A percentile compares a stretch with the other conserved stretches of the same genome.
phyloP scores from a whole-genome alignment of 2,113 vertebrate species.

The Gymnobelideus leadbeateri region DNA sequence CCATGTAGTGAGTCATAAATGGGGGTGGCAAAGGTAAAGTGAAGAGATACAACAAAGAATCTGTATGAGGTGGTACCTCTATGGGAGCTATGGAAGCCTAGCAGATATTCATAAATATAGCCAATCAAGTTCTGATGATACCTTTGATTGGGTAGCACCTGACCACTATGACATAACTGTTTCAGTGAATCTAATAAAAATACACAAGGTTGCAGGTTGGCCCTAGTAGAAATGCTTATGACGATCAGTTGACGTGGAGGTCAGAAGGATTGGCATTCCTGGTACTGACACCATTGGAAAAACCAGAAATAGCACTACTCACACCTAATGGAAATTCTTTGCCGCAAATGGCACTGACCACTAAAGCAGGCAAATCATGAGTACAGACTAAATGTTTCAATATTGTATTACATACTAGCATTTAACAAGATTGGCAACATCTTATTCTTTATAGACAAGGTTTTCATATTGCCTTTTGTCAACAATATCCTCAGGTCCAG shows the following conservation, averaged over 20 bases:
- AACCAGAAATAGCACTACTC: neutral
- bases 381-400: neutral
- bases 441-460: neutral
- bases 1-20: neutral
- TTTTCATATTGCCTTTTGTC: neutral
- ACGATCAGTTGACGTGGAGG: neutral
- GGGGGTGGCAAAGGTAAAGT: neutral
- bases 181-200: neutral
- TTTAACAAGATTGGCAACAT: neutral
- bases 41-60: neutral
- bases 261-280: neutral
- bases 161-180: neutral
- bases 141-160: neutral
- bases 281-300: neutral
- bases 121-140: neutral
- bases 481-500: neutral
- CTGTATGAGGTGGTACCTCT: neutral
- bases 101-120: neutral
- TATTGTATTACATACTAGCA: neutral
- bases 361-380: neutral
- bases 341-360: neutral
- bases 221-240: neutral
- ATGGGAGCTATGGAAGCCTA: neutral
- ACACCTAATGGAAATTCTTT: neutral
- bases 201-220: neutral